Percentiles rank a stretch among this genome's conserved stretches.
Evolutionary conservation across 2,797 vertebrate genomes (phyloP).

Genomic region (Poecilia picta): DNA sequence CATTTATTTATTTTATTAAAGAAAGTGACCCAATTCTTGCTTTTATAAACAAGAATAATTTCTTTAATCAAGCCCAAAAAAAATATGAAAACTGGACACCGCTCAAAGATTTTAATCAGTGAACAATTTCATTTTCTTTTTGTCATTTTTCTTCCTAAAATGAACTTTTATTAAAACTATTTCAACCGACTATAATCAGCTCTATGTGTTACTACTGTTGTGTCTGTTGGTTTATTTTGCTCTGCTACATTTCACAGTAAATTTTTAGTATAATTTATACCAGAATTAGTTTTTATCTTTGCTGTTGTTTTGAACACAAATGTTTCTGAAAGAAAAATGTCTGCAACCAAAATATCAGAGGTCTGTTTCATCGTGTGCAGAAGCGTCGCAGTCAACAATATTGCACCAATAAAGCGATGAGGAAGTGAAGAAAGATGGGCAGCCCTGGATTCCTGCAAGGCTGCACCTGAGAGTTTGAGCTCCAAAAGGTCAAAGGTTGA

Average conservation of each 20-base stretch:
- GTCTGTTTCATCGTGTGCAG: constrained; percentile 40
- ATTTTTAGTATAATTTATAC: background rate
- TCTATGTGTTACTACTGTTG: background rate
- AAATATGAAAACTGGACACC: no score
- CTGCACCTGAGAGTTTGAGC: constrained; percentile 65
- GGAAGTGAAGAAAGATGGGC: constrained; percentile 42
- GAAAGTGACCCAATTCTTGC: no score
- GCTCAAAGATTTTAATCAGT: background rate
- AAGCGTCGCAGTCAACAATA: constrained; percentile 52
- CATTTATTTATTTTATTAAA: no score
- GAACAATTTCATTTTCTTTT: background rate
- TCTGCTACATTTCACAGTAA: background rate
- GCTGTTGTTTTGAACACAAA: constrained; percentile 2
- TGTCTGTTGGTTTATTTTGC: background rate
- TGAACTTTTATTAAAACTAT: background rate
- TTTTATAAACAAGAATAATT: no score
- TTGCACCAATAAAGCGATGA: constrained; percentile 60
- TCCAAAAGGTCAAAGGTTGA: constrained; percentile 42
- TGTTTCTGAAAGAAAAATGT: constrained; percentile 27
- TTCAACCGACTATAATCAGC: background rate
- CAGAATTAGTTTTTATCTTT: background rate
- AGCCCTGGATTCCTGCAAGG: constrained; percentile 42
- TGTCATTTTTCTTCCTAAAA: background rate
- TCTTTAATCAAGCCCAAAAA: no score
- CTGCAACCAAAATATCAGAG: constrained; percentile 39